Evolutionary conservation across 2,888 invertebrate genomes (phyloP), one percentile per base, ranked within the genome.

Genomic region (Dioctria linearis): DNA sequence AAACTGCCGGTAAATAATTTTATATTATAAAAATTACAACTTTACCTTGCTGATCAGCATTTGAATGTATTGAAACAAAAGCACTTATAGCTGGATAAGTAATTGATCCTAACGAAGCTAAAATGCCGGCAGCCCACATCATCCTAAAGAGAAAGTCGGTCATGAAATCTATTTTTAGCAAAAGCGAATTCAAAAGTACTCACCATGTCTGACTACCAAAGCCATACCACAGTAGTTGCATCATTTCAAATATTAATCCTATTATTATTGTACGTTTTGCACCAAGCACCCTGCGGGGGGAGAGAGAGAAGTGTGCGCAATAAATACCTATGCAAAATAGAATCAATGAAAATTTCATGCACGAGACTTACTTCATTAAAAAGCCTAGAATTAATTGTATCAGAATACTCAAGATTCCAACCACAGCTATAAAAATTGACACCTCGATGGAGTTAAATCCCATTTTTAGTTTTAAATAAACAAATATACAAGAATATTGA

Each of bases 401-500:
- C 84, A 96, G 93, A 83, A 99, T 98, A 85, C 98, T 98, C 84
- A 99, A 92, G 84, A 98, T 94, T 82, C 99, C 99, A 82, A 99
- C 96, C 82, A 98, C 93, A 83, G 99, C 99, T 86, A 99, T 99
- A 90, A 98, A 99, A 85, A 98, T 94, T 80, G 99, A 98, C 85
- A 99, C 98, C 92, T 97, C 96, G 86, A 96, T 94, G 82, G 95
- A 95, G 85, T 94, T 95, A 90, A 99, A 99, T 84, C 96, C 97
- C 95, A 99, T 98, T 86, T 97, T 97, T 88, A 99, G 92, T 90
- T 97, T 97, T 84, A 99, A 92, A 90, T 99, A 99, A 86, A 99
- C 99, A 91, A 99, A 99, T 91, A 99, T 98, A 90, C 99, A 99
- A 81, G 99, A 99, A 90, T 99, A 99, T 91, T 99, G 98, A 84